Conservation (phyloP, 2,888 invertebrate genomes). For the Macrophya alboannulata region DNA sequence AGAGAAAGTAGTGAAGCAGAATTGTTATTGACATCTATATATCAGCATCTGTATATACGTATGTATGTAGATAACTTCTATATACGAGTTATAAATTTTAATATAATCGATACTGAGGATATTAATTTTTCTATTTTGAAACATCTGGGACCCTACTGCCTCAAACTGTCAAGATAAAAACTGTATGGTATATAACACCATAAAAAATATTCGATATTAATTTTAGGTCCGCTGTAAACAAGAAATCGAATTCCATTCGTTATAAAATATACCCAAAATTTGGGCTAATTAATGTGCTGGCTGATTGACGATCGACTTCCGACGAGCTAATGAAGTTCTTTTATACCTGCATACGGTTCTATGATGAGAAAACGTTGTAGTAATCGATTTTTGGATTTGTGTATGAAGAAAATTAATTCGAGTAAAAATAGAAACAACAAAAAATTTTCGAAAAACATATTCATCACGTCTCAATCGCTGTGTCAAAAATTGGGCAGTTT, state of each 20-base stretch:
- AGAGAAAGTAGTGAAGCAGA: neutral
- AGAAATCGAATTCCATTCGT: neutral
- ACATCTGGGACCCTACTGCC: neutral
- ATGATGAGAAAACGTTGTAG: no score
- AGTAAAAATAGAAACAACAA: no score
- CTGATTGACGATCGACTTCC: neutral
- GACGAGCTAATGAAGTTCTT: neutral
- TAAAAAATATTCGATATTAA: neutral
- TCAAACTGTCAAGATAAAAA: neutral
- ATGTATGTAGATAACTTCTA: neutral
- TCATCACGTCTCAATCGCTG: neutral
- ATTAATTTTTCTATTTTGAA: neutral
- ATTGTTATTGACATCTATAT: neutral
- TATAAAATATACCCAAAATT: neutral
- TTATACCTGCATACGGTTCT: no score
- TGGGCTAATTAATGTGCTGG: neutral
- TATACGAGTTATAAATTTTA: neutral
- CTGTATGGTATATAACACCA: neutral
- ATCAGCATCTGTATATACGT: neutral
- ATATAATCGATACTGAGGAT: neutral
- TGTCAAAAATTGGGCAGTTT: neutral
- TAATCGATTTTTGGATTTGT: no score
- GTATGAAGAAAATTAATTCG: no score
- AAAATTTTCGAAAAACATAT: neutral
- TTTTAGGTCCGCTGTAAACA: no score